Conservation (phyloP, 1,140 invertebrate genomes). For the Lucilia cuprina region DNA sequence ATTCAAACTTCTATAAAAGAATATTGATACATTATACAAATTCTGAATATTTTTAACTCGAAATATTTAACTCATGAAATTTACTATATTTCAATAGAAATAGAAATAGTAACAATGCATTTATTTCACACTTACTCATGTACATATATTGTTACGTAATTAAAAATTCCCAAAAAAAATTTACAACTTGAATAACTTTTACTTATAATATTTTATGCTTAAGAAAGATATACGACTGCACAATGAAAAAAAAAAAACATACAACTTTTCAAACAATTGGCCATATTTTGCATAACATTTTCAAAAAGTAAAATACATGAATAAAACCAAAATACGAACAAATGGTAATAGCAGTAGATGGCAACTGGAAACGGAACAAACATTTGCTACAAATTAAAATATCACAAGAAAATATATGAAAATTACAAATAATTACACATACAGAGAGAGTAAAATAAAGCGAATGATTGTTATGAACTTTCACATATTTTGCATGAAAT, state of each 20-base stretch:
- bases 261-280: neutral
- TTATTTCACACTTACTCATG: neutral
- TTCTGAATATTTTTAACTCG: no score
- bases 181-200: neutral
- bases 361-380: constrained; percentile 20
- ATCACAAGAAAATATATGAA: constrained; percentile 11
- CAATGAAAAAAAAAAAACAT: neutral
- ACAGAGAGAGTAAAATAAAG: neutral
- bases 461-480: constrained; percentile 25
- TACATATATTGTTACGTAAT: neutral
- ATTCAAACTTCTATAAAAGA: no score
- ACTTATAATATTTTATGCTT: neutral
- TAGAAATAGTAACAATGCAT: no score
- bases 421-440: constrained; percentile 29
- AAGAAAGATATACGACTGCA: neutral
- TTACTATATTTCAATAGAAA: no score
- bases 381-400: constrained; percentile 30
- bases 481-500: neutral
- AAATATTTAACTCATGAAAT: no score
- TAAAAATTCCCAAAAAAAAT: neutral
- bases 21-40: no score
- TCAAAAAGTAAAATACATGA: neutral
- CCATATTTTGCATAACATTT: neutral
- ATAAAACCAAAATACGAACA: neutral
- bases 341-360: neutral